Conservation (phyloP, 2,113 vertebrate genomes). For the Dolichotis patagonum region DNA sequence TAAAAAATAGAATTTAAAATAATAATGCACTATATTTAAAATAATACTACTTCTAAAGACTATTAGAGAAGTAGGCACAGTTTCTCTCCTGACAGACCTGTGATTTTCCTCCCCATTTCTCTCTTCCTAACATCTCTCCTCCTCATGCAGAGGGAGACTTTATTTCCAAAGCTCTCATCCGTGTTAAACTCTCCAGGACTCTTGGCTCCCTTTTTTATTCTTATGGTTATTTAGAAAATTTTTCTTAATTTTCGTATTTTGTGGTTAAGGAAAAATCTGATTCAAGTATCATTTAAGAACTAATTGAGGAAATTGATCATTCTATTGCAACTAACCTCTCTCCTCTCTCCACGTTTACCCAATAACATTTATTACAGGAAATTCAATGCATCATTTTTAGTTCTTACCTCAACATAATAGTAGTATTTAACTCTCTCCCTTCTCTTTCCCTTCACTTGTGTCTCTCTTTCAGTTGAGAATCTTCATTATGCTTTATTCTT, state of each 20-base stretch:
- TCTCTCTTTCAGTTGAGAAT: accelerated
- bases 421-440: background rate
- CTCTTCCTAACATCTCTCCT: too few species aligned
- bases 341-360: background rate
- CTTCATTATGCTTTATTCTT: too few species aligned
- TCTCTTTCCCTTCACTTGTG: background rate
- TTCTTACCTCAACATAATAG: background rate
- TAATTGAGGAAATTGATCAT: background rate
- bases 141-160: accelerated
- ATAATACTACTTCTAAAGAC: background rate
- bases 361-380: background rate
- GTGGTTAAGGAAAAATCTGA: background rate
- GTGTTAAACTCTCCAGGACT: background rate
- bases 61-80: background rate
- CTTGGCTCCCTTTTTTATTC: background rate
- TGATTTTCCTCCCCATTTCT: background rate
- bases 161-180: background rate
- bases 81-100: background rate
- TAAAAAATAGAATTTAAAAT: background rate
- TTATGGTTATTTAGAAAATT: background rate
- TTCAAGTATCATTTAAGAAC: background rate
- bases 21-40: background rate
- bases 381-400: too few species aligned
- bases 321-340: too few species aligned
- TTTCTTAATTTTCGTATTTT: background rate